Evolutionary conservation across 2,888 invertebrate genomes (phyloP), one percentile per base, ranked within the genome.

Genomic region (Xylota segnis): DNA sequence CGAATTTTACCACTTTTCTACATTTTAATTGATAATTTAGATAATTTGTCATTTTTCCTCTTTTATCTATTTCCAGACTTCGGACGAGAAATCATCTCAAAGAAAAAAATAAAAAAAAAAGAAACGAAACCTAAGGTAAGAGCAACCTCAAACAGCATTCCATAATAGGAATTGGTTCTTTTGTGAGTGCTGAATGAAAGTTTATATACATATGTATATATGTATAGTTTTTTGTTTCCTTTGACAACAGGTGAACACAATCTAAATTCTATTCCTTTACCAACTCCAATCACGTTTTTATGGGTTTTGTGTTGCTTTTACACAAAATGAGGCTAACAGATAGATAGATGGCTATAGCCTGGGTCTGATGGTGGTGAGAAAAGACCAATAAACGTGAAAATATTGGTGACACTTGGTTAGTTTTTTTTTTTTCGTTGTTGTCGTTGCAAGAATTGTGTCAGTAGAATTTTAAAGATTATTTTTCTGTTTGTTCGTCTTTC

Each of bases 101-200:
- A 54, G 14, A 43, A 27, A 37, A 23, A 23, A 23, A 23, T 2
- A 23, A 23, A 23, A 3, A 23, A 23, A 3, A 23, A 23, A 23
- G 2, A 23, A 37, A 70, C 47, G 2, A 23, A 37, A 70, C 47
- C 50, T 29, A 82, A 82, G 82, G 75, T 82, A 63, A 82, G 81
- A 56, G 9, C n/a, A 29, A 27, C 23, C 12, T 16, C 29, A 5
- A 45, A 66, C 37, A 34, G 23, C 47, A 32, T 34, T 32, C 56
- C 47, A 27, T 65, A 65, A 37, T 56, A 45, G 45, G 52, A 34
- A 70, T 61, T 40, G 14, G n/a, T 45, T 75, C 56, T 56, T 45
- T 75, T 75, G 61, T 70, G 61, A 47, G 27, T 81, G 47, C 23
- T 29, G 68, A 61, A 65, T 75, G 75, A 75, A 75, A 66, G 75